Evolutionary conservation across 2,113 vertebrate genomes (phyloP).

Genomic region (Blennius ocellaris): DNA sequence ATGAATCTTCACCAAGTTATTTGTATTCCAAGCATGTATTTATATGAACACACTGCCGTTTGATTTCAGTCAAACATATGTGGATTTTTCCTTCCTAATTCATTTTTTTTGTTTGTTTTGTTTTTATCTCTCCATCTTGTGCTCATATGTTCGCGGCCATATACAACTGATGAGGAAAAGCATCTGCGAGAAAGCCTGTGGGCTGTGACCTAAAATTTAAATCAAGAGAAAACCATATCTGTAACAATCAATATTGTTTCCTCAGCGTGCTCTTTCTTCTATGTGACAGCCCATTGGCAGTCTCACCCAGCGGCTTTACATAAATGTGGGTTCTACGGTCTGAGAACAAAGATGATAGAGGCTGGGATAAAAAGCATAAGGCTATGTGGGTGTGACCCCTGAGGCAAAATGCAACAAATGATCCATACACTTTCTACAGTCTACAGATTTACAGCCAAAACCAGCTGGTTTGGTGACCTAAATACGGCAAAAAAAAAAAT

Average conservation of each 20-base stretch:
- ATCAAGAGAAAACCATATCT: conserved; percentile 37
- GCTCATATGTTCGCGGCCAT: conserved; percentile 8
- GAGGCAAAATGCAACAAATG: conserved; percentile 39
- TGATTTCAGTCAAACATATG: background rate
- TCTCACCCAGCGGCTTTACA: conserved; percentile 40
- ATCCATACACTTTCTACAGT: background rate
- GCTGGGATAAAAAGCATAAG: conserved; percentile 26
- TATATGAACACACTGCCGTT: too few species aligned
- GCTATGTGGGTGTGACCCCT: conserved; percentile 63
- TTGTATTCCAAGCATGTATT: too few species aligned
- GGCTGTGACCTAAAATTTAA: conserved; percentile 65
- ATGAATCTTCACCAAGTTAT: too few species aligned
- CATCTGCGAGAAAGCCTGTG: conserved; percentile 35
- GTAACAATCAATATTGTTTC: conserved; percentile 59
- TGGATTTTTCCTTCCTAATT: background rate
- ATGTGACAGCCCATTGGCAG: conserved; percentile 48
- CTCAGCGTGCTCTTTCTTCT: conserved; percentile 34
- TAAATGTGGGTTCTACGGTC: conserved; percentile 40
- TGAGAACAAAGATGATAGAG: conserved; percentile 44
- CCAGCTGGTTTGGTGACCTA: conserved; percentile 23
- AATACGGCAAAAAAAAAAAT: conserved; percentile 4
- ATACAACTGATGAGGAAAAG: conserved; percentile 7
- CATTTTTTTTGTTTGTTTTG: too few species aligned
- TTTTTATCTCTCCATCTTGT: background rate
- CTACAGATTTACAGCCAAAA: conserved; percentile 19